Base-by-base conservation (phyloP, 2,797 vertebrate species). In the Muscicapa striata region DNA sequence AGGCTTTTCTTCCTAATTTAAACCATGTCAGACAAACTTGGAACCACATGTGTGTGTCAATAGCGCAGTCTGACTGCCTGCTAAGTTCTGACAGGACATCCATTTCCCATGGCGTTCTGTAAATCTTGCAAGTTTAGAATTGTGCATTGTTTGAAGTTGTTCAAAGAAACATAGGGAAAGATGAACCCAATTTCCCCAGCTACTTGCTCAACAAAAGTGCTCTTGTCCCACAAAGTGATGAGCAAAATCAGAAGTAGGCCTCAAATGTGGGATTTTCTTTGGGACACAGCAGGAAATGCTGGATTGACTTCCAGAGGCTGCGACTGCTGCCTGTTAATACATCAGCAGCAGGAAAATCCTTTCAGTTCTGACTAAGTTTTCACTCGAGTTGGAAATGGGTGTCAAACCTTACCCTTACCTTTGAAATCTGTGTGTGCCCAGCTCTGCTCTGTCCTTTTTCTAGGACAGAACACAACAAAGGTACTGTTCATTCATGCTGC, bases 251-350 rank as follows among this genome's bases (percentile, higher is more conserved):
- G 45, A 70, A 36, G n/a, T 46, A 54, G 76, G 81, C 80, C 77
- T 73, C 40, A 24, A 34, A 69, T 32, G 51, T 22, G 43, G 43
- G 69, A 40, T 91, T 91, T 94, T 80, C 48, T 68, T 77, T 41
- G 61, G 36, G 23, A 23, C 15, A 13, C 32, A 43, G 74, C 83
- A 89, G 74, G 87, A 69, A 72, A 59, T 8, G 15, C 45, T 75
- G 74, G 41, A 15, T 55, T 82, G 57, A 36, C 32, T 68, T 82
- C 21, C 67, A 49, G 74, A 84, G 46, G 11, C 46, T 43, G 51
- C 0, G 1, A 21, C 40, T 88, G 69, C 67, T 0, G 6, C 52
- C 76, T 3, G 0, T 85, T 40, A 40, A 11, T 43, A 18, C 1
- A 2, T 38, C 57, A 45, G 19, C n/a, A 66, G 29, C 1, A 10